Conservation (phyloP, 2,888 invertebrate genomes). For the Pseudoips prasinana region DNA sequence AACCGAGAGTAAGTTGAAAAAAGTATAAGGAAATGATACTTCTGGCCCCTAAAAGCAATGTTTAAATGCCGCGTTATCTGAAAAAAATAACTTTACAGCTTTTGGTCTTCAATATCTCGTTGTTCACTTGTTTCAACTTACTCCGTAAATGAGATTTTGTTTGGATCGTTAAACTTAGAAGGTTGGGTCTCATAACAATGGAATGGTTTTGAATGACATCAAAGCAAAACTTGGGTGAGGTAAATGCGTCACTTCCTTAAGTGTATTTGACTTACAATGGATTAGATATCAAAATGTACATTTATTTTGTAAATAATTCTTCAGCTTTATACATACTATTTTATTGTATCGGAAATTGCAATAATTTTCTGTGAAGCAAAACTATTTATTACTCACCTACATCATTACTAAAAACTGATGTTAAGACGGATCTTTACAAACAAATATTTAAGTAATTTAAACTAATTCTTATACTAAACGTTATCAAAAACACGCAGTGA, state of each 20-base stretch:
- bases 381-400: too few species aligned
- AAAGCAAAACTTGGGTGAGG: too few species aligned
- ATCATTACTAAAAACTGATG: too few species aligned
- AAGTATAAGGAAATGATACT: conserved; percentile 8
- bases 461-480: too few species aligned
- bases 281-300: neutral
- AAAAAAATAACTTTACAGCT: conserved; percentile 16
- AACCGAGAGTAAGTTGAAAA: conserved; percentile 14
- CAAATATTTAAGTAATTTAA: too few species aligned
- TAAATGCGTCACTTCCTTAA: neutral
- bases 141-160: conserved; percentile 25
- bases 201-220: conserved; percentile 6
- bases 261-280: neutral
- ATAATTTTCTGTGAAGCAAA: conserved; percentile 6
- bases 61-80: conserved; percentile 7
- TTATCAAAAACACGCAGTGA: conserved; percentile 9
- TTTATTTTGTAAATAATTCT: conserved; percentile 24
- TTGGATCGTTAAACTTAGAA: conserved; percentile 22
- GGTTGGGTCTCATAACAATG: conserved; percentile 12
- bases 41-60: conserved; percentile 18
- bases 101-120: conserved; percentile 26
- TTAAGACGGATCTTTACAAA: too few species aligned
- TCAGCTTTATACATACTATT: conserved; percentile 22
- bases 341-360: conserved; percentile 14
- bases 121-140: conserved; percentile 22